Evolutionary conservation across 2,888 invertebrate species (phyloP).

Genomic region (Pyrocoelia pectoralis): DNA sequence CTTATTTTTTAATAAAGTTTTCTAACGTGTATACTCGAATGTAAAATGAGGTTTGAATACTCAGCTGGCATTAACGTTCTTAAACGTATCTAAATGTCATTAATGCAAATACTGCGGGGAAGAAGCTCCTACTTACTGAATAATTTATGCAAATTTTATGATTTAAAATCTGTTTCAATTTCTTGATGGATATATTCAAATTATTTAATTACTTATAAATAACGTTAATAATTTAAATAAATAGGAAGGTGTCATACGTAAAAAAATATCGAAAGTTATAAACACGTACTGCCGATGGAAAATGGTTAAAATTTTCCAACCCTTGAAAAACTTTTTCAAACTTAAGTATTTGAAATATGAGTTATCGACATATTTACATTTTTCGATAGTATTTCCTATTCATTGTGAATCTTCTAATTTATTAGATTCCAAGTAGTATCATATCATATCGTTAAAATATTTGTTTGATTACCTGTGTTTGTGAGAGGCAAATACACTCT

Average conservation of each 20-base stretch:
- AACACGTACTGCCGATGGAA: conserved; percentile 41
- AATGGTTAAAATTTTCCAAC: conserved; percentile 14
- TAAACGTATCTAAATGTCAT: conserved; percentile 15
- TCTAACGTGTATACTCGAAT: not conserved
- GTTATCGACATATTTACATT: conserved; percentile 44
- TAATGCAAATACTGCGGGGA: conserved; percentile 9
- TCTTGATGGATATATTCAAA: conserved; percentile 10
- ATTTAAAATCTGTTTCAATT: conserved; percentile 19
- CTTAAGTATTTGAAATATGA: conserved; percentile 44
- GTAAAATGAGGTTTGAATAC: not conserved
- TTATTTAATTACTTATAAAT: not conserved
- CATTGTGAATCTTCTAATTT: not conserved
- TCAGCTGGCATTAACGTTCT: not conserved
- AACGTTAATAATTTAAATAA: not conserved
- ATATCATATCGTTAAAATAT: no score
- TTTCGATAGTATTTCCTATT: conserved; percentile 15
- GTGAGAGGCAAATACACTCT: conserved; percentile 87
- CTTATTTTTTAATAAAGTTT: not conserved
- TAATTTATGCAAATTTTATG: conserved; percentile 21
- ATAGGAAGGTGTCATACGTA: not conserved
- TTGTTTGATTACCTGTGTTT: conserved; percentile 75
- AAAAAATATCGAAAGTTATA: conserved; percentile 41
- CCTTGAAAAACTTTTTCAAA: conserved; percentile 28
- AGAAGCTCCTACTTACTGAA: conserved; percentile 13
- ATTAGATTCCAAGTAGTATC: no score